phyloP scores from a whole-genome alignment of 2,113 vertebrate species.

The Eptatretus burgeri region DNA sequence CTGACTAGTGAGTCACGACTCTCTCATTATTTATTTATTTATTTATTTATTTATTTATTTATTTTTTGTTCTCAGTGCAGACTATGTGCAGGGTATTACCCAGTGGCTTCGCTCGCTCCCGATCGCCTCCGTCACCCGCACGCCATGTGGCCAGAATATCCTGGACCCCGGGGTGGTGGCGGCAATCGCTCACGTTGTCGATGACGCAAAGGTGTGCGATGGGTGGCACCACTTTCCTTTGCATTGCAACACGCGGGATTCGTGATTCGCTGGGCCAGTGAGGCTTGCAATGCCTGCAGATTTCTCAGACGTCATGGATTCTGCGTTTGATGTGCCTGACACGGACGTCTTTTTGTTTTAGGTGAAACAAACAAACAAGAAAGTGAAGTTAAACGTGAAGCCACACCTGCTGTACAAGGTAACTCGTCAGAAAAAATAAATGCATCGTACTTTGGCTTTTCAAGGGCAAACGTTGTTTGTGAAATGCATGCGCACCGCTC shows the following conservation, averaged over 20 bases:
- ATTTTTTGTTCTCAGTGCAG: constrained; percentile 18
- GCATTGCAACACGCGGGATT: too few species aligned
- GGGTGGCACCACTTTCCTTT: too few species aligned
- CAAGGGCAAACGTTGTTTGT: too few species aligned
- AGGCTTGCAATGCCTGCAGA: too few species aligned
- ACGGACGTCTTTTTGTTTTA: constrained; percentile 13
- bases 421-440: constrained; percentile 18
- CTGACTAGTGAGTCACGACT: too few species aligned
- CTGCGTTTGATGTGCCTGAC: too few species aligned
- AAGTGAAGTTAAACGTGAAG: constrained; percentile 82
- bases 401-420: constrained; percentile 75
- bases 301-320: too few species aligned
- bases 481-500: too few species aligned
- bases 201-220: constrained; percentile 32
- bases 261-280: too few species aligned
- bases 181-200: constrained; percentile 50
- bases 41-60: too few species aligned
- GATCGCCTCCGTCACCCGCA: constrained; percentile 33
- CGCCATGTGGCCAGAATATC: constrained; percentile 52
- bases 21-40: too few species aligned
- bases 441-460: too few species aligned
- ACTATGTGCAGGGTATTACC: constrained; percentile 47
- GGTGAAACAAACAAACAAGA: constrained; percentile 60
- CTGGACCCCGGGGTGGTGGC: constrained; percentile 41
- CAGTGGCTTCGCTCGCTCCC: constrained; percentile 45